Conservation (phyloP, 2,113 vertebrate genomes). For the Oreocharis arfaki region DNA sequence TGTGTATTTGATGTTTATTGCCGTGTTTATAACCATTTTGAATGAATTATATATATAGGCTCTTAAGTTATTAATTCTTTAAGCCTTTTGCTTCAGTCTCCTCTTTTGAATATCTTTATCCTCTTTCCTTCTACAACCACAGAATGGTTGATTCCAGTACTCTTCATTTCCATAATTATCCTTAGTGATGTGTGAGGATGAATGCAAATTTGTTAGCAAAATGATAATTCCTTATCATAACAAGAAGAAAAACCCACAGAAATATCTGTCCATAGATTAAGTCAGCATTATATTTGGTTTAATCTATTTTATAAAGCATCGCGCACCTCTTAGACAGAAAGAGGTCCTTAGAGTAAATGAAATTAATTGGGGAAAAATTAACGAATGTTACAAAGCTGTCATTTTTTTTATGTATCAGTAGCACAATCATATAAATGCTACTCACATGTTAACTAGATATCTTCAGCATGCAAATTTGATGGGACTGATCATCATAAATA, state of each 20-base stretch:
- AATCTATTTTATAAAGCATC: neutral
- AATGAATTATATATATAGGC: neutral
- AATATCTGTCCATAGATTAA: conserved; percentile 45
- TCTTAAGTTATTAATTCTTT: neutral
- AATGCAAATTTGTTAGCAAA: conserved; percentile 10
- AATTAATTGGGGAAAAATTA: conserved; percentile 28
- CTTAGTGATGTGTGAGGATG: neutral
- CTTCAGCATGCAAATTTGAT: neutral
- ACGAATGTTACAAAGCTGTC: conserved; percentile 1
- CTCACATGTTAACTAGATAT: neutral
- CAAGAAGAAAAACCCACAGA: neutral
- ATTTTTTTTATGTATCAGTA: neutral
- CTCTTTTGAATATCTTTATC: neutral
- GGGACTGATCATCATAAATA: neutral
- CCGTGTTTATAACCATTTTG: neutral
- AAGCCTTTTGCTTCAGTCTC: neutral
- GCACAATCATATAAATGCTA: neutral
- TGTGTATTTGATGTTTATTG: neutral
- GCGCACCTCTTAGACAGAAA: neutral
- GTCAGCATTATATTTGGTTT: conserved; percentile 10
- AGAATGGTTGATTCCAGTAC: neutral
- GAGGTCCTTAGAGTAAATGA: conserved; percentile 16
- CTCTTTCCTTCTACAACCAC: neutral
- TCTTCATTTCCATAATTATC: neutral
- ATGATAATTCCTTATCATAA: neutral